These are phyloP conservation scores for Oncorhynchus gorbuscha DNA, from an alignment of 2,113 vertebrate genomes.

Conservation along the genomic window DNA sequence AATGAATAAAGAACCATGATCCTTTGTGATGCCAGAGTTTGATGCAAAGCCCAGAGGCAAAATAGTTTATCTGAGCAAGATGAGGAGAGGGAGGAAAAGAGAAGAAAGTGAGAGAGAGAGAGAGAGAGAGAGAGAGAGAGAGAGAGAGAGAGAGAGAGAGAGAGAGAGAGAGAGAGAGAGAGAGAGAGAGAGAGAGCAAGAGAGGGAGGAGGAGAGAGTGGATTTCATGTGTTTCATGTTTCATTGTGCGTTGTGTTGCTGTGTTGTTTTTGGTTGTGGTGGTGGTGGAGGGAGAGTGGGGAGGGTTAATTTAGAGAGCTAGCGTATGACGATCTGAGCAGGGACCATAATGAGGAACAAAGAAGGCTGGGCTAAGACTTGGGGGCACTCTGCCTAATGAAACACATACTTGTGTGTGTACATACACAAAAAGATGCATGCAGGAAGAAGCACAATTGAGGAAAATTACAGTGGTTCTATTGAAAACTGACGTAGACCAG, in stretches of 20 bases:
- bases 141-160: no score
- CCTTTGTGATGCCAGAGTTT: conserved; percentile 33
- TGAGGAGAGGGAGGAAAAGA: background rate
- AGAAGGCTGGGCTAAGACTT: conserved; percentile 46
- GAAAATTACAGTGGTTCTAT: background rate
- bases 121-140: no score
- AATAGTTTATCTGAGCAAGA: conserved; percentile 3
- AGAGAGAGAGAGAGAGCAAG: no score
- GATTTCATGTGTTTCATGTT: no score
- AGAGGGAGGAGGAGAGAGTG: no score
- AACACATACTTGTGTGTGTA: conserved; percentile 22
- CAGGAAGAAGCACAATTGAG: conserved; percentile 10
- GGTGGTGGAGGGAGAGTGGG: no score
- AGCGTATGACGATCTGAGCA: conserved; percentile 2
- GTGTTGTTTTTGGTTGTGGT: background rate
- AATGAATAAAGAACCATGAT: conserved; percentile 38
- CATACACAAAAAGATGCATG: background rate
- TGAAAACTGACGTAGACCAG: background rate
- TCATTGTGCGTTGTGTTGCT: no score
- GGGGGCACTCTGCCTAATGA: conserved; percentile 55
- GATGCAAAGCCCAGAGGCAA: conserved; percentile 40
- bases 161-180: no score
- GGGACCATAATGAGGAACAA: conserved; percentile 53
- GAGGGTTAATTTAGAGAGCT: no score
- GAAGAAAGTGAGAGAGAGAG: no score